A percentile compares a stretch with the other conserved stretches of the same genome.
phyloP scores from a whole-genome alignment of 2,888 invertebrate genomes.

The Trissonchulus latispiculum region DNA sequence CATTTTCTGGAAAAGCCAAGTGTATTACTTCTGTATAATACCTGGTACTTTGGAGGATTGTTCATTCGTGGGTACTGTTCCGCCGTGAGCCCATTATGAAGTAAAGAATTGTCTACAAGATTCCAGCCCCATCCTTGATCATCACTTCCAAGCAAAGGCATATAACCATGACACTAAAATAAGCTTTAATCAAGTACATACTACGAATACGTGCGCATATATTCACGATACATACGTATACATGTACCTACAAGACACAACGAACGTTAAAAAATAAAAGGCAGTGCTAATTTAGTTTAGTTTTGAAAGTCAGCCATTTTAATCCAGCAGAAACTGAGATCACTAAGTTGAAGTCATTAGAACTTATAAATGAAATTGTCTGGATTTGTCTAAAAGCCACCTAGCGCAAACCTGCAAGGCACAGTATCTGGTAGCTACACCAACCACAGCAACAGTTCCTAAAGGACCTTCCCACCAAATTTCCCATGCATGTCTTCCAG shows the following conservation, averaged over 20 bases:
- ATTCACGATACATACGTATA: too few relatives aligned
- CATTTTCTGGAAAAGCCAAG: too few relatives aligned
- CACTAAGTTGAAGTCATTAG: too few relatives aligned
- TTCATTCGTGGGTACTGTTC: constrained; percentile 85
- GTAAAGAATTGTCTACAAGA: constrained; percentile 87
- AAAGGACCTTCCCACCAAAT: constrained; percentile 88
- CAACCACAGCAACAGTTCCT: constrained; percentile 94
- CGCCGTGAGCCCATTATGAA: constrained; percentile 89
- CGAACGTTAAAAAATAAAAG: too few relatives aligned
- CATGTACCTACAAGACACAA: too few relatives aligned
- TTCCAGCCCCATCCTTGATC: constrained; percentile 99
- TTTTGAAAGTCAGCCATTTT: too few relatives aligned
- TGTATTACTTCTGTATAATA: too few relatives aligned
- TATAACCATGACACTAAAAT: constrained; percentile 72
- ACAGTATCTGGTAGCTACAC: constrained; percentile 79
- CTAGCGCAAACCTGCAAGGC: constrained; percentile 67
- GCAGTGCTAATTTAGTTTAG: too few relatives aligned
- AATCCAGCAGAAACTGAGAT: too few relatives aligned
- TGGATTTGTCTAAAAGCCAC: too few relatives aligned
- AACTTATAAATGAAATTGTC: too few relatives aligned
- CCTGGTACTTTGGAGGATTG: constrained; percentile 80
- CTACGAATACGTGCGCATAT: background rate
- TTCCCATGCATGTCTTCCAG: constrained; percentile 93
- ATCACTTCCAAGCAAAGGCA: constrained; percentile 83
- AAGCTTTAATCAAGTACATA: background rate